phyloP scores from a whole-genome alignment of 92 coral and sea anemone species.

The Actinostola sp. region DNA sequence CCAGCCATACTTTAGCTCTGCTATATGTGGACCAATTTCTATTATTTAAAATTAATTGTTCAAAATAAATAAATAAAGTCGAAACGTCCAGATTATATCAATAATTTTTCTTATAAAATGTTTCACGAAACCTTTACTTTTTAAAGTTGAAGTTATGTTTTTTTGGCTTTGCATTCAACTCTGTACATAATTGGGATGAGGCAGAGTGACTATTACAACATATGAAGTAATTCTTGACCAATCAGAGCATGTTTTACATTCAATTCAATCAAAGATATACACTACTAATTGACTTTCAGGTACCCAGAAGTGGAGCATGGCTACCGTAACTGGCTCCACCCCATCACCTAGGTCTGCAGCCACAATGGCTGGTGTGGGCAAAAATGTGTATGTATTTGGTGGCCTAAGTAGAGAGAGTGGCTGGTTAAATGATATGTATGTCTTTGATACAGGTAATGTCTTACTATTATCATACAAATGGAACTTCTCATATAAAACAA shows the following conservation, averaged over 20 bases:
- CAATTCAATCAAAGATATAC: not conserved
- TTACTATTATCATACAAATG: too few relatives aligned
- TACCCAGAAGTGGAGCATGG: constrained; percentile 57
- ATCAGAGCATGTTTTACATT: not conserved
- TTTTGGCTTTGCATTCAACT: too few relatives aligned
- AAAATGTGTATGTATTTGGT: constrained; percentile 71
- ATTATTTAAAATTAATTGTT: too few relatives aligned
- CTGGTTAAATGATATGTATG: constrained; percentile 76
- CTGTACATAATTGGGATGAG: too few relatives aligned
- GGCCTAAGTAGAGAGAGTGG: constrained; percentile 81
- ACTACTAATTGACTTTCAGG: constrained; percentile 25
- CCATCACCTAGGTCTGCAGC: constrained; percentile 79
- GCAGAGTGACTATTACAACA: not conserved
- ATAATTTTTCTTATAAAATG: too few relatives aligned
- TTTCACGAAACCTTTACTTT: too few relatives aligned
- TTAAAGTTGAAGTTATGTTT: too few relatives aligned
- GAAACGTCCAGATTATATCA: too few relatives aligned
- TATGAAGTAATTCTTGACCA: not conserved
- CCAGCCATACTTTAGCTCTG: too few relatives aligned
- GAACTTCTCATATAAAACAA: too few relatives aligned
- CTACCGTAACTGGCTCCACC: constrained; percentile 57
- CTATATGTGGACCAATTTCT: too few relatives aligned
- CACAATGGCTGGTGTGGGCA: constrained; percentile 67
- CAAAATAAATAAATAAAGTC: too few relatives aligned
- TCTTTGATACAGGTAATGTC: constrained; percentile 63